Conservation (phyloP, 2,888 invertebrate genomes). For the Plebejus argus region DNA sequence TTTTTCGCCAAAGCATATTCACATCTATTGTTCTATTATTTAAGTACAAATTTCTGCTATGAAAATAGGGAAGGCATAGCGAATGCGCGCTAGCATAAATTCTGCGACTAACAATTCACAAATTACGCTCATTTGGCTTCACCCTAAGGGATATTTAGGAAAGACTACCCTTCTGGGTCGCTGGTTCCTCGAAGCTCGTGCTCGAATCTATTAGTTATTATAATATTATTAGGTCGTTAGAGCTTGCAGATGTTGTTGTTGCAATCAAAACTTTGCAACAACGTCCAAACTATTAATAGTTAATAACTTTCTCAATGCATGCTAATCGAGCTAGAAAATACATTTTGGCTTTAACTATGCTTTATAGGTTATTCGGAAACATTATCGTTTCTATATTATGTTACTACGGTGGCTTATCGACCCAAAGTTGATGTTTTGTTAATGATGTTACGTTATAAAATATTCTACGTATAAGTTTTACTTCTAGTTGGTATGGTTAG, state of each 20-base stretch:
- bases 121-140: no score
- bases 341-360: slow-evolving; percentile 20
- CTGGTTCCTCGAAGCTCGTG: no score
- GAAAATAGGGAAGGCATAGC: no score
- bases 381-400: neutral
- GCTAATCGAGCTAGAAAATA: slow-evolving; percentile 23
- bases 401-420: neutral
- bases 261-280: slow-evolving; percentile 11
- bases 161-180: no score
- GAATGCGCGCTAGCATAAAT: no score
- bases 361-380: neutral
- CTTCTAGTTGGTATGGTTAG: neutral
- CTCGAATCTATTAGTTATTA: slow-evolving; percentile 27
- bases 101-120: no score
- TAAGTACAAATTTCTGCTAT: no score
- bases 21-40: no score
- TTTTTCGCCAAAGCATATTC: no score
- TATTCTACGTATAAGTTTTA: neutral
- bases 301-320: slow-evolving; percentile 22
- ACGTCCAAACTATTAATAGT: slow-evolving; percentile 12
- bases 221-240: neutral
- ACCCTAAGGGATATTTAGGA: no score
- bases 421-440: neutral
- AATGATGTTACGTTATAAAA: neutral
- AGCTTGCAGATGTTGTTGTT: slow-evolving; percentile 26